These are phyloP conservation scores for Anagrus nilaparvatae DNA, from an alignment of 1,140 invertebrate species.

Conservation along the genomic window DNA sequence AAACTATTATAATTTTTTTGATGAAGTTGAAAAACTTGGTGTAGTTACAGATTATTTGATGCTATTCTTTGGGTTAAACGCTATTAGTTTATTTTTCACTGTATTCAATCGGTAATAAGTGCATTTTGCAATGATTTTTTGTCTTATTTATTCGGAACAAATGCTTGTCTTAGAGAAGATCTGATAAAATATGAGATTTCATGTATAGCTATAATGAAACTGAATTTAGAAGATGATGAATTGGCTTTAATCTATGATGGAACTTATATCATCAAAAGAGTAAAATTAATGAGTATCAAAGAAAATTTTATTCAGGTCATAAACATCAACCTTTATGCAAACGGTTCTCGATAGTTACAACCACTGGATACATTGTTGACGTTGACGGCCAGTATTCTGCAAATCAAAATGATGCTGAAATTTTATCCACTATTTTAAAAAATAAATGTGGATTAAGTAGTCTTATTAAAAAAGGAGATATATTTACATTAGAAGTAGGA, in stretches of 20 bases:
- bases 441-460: constrained; percentile 7
- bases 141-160: constrained; percentile 12
- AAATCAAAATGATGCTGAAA: constrained; percentile 16
- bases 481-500: constrained; percentile 23
- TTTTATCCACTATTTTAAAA: constrained; percentile 12
- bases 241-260: constrained; percentile 18
- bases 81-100: too few species aligned
- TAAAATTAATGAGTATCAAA: constrained; percentile 18
- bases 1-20: constrained; percentile 17
- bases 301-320: constrained; percentile 19
- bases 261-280: constrained; percentile 22
- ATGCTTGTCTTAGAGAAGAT: constrained; percentile 9
- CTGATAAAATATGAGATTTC: constrained; percentile 14
- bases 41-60: too few species aligned
- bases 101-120: too few species aligned
- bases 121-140: too few species aligned
- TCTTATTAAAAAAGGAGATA: constrained; percentile 17
- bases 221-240: constrained; percentile 4
- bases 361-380: constrained; percentile 20
- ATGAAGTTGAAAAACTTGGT: too few species aligned
- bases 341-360: constrained; percentile 21
- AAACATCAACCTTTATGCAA: constrained; percentile 19
- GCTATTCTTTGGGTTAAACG: too few species aligned
- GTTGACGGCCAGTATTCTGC: constrained; percentile 13
- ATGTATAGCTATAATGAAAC: constrained; percentile 10